Conservation (phyloP, 2,888 invertebrate species). For the Perizoma affinitatum region DNA sequence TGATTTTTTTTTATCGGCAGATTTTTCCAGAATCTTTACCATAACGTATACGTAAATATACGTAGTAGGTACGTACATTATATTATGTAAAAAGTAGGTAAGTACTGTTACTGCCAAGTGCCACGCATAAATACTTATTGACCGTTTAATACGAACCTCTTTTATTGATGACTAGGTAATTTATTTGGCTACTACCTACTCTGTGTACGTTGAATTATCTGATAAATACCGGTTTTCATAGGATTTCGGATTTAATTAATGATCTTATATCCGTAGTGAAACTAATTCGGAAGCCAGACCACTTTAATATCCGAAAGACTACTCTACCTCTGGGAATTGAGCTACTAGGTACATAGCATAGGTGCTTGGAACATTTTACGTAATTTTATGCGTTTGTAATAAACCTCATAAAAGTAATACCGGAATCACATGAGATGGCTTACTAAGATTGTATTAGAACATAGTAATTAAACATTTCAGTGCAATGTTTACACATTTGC, state of each 20-base stretch:
- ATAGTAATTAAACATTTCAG: slow-evolving; percentile 32
- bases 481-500: slow-evolving; percentile 31
- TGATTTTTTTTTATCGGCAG: no score
- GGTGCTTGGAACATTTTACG: slow-evolving; percentile 19
- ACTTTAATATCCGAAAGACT: slow-evolving; percentile 15
- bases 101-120: no score
- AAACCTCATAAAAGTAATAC: slow-evolving; percentile 25
- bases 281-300: slow-evolving; percentile 8
- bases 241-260: slow-evolving; percentile 2
- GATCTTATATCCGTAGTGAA: slow-evolving; percentile 4
- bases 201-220: neutral
- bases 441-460: slow-evolving; percentile 49
- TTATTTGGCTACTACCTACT: neutral
- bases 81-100: no score
- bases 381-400: slow-evolving; percentile 34
- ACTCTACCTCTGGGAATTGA: neutral
- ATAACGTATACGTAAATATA: no score
- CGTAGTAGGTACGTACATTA: no score
- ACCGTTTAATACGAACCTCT: no score
- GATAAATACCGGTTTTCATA: slow-evolving; percentile 1
- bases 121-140: no score
- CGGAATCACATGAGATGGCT: slow-evolving; percentile 49
- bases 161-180: no score
- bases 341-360: no score
- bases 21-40: no score